Conservation (phyloP, 2,113 vertebrate species). For the Sphyrna mokarran region DNA sequence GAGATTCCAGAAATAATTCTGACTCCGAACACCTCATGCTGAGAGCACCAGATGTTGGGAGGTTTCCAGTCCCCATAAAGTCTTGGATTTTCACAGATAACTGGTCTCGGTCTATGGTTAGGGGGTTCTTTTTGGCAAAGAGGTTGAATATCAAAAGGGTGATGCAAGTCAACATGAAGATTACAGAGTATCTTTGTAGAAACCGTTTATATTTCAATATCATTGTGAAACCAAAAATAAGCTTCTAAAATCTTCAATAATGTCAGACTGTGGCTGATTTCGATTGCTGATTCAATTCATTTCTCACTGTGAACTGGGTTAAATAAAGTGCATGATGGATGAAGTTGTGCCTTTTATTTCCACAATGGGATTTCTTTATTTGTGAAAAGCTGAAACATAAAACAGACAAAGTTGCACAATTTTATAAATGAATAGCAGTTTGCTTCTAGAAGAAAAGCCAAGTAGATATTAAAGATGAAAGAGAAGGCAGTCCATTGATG, state of each 20-base stretch:
- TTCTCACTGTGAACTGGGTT: not conserved
- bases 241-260: not conserved
- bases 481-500: not conserved
- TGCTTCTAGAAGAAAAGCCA: not conserved
- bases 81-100: not conserved
- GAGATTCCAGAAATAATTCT: not conserved
- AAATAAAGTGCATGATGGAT: not conserved
- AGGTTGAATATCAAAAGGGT: not conserved
- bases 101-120: no score
- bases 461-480: not conserved
- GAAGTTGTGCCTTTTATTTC: not conserved
- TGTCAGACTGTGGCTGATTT: not conserved
- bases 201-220: slow-evolving; percentile 4
- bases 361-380: not conserved
- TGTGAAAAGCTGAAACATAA: not conserved
- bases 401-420: not conserved
- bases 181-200: not conserved
- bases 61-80: not conserved
- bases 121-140: no score
- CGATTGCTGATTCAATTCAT: not conserved
- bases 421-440: not conserved
- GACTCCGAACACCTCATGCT: not conserved
- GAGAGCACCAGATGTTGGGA: not conserved
- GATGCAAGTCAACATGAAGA: not conserved
- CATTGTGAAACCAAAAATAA: not conserved